A percentile compares a stretch with the other conserved stretches of the same genome.
Conservation (phyloP, 2,888 invertebrate genomes). For the Agelastica alni region DNA sequence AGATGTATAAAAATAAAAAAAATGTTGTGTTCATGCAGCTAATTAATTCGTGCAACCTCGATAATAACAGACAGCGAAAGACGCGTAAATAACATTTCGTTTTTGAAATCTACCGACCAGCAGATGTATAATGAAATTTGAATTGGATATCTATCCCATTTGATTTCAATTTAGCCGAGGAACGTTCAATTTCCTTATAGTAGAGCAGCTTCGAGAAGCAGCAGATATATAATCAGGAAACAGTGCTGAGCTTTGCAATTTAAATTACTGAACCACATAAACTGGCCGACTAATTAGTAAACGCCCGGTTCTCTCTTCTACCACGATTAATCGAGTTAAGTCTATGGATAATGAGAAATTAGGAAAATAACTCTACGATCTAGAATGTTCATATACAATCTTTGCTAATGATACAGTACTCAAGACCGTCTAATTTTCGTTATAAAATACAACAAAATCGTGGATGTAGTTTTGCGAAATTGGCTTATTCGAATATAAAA, state of each 20-base stretch:
- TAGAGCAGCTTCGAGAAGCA: slow-evolving; percentile 1
- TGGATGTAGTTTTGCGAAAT: too few species aligned
- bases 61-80: too few species aligned
- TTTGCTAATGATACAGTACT: too few species aligned
- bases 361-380: neutral
- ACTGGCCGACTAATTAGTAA: slow-evolving; percentile 30
- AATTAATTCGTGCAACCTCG: too few species aligned
- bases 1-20: too few species aligned
- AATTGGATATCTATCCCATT: slow-evolving; percentile 21
- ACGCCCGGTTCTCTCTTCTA: neutral
- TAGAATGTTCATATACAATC: too few species aligned
- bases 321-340: slow-evolving; percentile 3
- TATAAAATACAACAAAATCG: too few species aligned
- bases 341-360: slow-evolving; percentile 2
- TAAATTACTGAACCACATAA: slow-evolving; percentile 32
- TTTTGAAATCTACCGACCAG: too few species aligned
- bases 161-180: slow-evolving; percentile 26
- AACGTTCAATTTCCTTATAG: slow-evolving; percentile 33
- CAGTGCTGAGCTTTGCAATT: slow-evolving; percentile 31
- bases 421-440: too few species aligned
- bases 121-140: slow-evolving; percentile 9
- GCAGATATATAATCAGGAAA: slow-evolving; percentile 25
- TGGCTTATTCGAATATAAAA: too few species aligned
- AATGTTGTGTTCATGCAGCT: too few species aligned
- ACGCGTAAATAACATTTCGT: too few species aligned